phyloP scores from a whole-genome alignment of 1,140 invertebrate species.

The Protaetia brevitarsis region DNA sequence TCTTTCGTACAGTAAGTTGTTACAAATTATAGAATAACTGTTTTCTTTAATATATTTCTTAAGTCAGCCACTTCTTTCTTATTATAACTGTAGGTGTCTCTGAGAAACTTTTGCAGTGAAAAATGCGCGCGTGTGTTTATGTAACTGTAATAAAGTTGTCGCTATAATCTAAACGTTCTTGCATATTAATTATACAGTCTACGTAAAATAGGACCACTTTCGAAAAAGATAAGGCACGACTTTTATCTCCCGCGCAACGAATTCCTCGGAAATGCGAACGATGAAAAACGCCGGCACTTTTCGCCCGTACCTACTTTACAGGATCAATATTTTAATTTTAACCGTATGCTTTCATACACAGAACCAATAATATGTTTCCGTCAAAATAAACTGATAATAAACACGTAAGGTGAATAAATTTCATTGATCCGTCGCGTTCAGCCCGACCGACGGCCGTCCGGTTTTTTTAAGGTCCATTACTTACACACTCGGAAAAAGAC shows the following conservation, averaged over 20 bases:
- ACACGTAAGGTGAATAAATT: conserved; percentile 12
- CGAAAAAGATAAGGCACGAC: background rate
- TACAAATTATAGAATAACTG: too few species aligned
- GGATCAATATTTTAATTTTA: too few species aligned
- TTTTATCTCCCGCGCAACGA: background rate
- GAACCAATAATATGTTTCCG: background rate
- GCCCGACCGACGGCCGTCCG: background rate
- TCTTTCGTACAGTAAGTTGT: too few species aligned
- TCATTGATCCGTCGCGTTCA: background rate
- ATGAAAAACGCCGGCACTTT: too few species aligned
- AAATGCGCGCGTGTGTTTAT: too few species aligned
- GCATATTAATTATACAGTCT: background rate
- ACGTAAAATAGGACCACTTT: background rate
- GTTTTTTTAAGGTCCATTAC: conserved; percentile 2
- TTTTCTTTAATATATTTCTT: too few species aligned
- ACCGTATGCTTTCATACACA: background rate
- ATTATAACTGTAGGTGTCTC: too few species aligned
- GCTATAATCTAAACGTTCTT: background rate
- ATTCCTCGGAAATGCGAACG: too few species aligned
- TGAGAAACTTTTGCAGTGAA: too few species aligned
- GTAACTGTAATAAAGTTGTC: background rate
- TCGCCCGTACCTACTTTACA: too few species aligned
- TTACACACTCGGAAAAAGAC: conserved; percentile 9
- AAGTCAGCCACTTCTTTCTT: too few species aligned
- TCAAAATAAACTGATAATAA: conserved; percentile 10